These are phyloP conservation scores for Ceratothoa steindachneri DNA, from an alignment of 2,888 invertebrate species.

Conservation along the genomic window DNA sequence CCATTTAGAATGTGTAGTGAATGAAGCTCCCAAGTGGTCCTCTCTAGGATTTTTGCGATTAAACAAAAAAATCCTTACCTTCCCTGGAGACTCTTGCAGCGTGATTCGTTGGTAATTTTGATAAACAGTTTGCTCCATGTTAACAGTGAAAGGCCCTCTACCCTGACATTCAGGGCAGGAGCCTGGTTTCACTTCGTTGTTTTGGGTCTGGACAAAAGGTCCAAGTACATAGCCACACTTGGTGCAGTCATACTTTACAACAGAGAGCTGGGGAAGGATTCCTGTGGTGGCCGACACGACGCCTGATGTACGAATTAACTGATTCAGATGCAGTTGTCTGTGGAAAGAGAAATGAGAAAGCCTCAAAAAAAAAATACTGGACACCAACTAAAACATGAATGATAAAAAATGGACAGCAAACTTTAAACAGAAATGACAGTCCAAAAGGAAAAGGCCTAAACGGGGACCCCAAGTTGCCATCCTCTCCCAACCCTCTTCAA, in stretches of 20 bases:
- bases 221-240: constrained; percentile 92
- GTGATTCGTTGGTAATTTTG: constrained; percentile 97
- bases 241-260: constrained; percentile 95
- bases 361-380: neutral
- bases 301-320: constrained; percentile 85
- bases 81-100: constrained; percentile 95
- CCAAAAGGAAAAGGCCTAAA: too few species aligned
- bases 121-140: constrained; percentile 98
- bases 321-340: constrained; percentile 70
- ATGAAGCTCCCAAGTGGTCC: too few species aligned
- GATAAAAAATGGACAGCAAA: too few species aligned
- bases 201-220: constrained; percentile 91
- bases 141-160: constrained; percentile 87
- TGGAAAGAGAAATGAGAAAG: constrained; percentile 10
- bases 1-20: too few species aligned
- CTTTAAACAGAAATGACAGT: too few species aligned
- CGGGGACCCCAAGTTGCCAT: too few species aligned
- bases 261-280: constrained; percentile 87
- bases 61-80: too few species aligned
- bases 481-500: too few species aligned
- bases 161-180: constrained; percentile 98
- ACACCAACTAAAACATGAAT: neutral
- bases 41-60: too few species aligned
- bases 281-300: constrained; percentile 95
- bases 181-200: constrained; percentile 88